These are phyloP conservation scores for Carposina sasakii DNA, from an alignment of 1,140 invertebrate genomes.

Conservation along the genomic window DNA sequence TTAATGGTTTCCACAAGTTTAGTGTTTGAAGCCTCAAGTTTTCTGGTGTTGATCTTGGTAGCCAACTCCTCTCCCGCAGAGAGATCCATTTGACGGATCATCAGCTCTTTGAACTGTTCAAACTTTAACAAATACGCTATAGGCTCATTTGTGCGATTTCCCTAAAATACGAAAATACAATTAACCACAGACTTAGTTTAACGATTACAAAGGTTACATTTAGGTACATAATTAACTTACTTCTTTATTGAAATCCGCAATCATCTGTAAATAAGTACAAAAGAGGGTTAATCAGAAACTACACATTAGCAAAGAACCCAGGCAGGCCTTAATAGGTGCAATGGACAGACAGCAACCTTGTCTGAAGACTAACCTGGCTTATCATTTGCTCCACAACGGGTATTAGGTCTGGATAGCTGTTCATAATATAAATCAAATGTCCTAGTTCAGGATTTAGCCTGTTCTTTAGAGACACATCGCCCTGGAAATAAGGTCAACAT, in stretches of 20 bases:
- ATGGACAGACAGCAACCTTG: too few relatives aligned
- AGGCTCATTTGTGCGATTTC: too few relatives aligned
- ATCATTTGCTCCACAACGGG: slow-evolving; percentile 50
- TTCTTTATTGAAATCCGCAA: too few relatives aligned
- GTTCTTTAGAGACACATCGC: slow-evolving; percentile 52
- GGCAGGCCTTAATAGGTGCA: too few relatives aligned
- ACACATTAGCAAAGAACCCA: too few relatives aligned
- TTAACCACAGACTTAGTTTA: too few relatives aligned
- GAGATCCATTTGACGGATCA: slow-evolving; percentile 49
- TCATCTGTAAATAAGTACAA: too few relatives aligned
- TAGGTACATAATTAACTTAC: too few relatives aligned
- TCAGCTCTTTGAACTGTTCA: slow-evolving; percentile 51
- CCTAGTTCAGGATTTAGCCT: slow-evolving; percentile 60
- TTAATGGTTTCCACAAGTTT: slow-evolving; percentile 42
- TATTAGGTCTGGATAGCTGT: slow-evolving; percentile 48
- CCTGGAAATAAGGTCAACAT: slow-evolving; percentile 25
- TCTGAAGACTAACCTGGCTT: slow-evolving; percentile 35
- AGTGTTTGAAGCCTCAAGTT: slow-evolving; percentile 47
- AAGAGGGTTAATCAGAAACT: too few relatives aligned
- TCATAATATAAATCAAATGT: slow-evolving; percentile 58
- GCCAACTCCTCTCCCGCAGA: slow-evolving; percentile 51
- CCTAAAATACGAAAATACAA: too few relatives aligned
- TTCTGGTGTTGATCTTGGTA: slow-evolving; percentile 45
- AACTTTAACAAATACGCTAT: slow-evolving; percentile 44
- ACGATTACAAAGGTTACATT: too few relatives aligned